phyloP scores from a whole-genome alignment of 2,888 invertebrate genomes.

The Epistrophe grossulariae region DNA sequence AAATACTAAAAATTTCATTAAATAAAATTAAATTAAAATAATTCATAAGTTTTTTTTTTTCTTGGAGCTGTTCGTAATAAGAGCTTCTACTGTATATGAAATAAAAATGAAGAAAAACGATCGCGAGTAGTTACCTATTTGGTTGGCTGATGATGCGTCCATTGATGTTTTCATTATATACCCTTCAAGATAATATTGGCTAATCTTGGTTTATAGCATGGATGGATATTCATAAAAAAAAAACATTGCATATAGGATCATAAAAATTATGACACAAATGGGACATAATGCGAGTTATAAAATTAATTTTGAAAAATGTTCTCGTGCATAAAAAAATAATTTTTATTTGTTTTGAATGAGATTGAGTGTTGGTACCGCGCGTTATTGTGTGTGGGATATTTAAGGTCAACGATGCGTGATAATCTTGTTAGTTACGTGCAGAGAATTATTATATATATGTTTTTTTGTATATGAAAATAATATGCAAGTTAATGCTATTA shows the following conservation, averaged over 20 bases:
- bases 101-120: constrained; percentile 34
- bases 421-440: constrained; percentile 47
- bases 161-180: constrained; percentile 54
- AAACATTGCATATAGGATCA: constrained; percentile 17
- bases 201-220: constrained; percentile 62
- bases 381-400: constrained; percentile 32
- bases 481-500: constrained; percentile 36
- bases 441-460: not conserved
- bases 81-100: constrained; percentile 7
- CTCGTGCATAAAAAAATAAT: not conserved
- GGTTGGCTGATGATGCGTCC: not conserved
- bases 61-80: not conserved
- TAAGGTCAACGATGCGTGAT: constrained; percentile 53
- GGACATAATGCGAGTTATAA: constrained; percentile 60
- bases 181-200: constrained; percentile 56
- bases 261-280: constrained; percentile 56
- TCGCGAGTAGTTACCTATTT: not conserved
- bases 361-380: constrained; percentile 13
- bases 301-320: constrained; percentile 41
- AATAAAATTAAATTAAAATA: no score
- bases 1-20: no score
- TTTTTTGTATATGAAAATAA: constrained; percentile 22
- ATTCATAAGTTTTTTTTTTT: no score
- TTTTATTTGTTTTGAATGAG: constrained; percentile 40
- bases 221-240: constrained; percentile 15